Percentiles rank a stretch among this genome's conserved stretches.
phyloP scores from a whole-genome alignment of 2,113 vertebrate genomes.

The Henicopernis longicauda region DNA sequence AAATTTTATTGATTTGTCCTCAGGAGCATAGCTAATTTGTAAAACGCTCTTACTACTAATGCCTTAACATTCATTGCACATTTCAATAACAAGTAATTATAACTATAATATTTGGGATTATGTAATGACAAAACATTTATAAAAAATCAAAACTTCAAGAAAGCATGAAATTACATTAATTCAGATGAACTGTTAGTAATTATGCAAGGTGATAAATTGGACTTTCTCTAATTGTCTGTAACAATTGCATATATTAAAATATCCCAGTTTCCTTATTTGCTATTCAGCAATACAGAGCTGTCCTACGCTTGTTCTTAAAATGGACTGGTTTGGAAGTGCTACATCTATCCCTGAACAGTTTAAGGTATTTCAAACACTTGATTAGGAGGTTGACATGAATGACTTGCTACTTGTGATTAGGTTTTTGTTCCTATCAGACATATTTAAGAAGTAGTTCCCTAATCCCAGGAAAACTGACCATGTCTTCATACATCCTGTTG shows the following conservation, averaged over 20 bases:
- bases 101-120: conserved; percentile 21
- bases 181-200: conserved; percentile 38
- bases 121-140: conserved; percentile 39
- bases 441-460: not conserved
- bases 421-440: not conserved
- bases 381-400: not conserved
- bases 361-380: not conserved
- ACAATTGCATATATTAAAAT: not conserved
- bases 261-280: not conserved
- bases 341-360: not conserved
- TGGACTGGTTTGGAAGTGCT: not conserved
- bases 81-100: conserved; percentile 38
- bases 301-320: not conserved
- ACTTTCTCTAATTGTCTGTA: conserved; percentile 14
- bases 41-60: not conserved
- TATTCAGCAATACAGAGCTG: not conserved
- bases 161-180: conserved; percentile 63
- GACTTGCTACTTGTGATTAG: not conserved
- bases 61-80: not conserved
- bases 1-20: not conserved
- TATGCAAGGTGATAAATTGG: conserved; percentile 35
- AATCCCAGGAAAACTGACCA: not conserved
- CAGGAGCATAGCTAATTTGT: not conserved
- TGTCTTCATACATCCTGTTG: not conserved
- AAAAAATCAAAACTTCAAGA: conserved; percentile 42